Evolutionary conservation across 2,113 vertebrate species (phyloP).

Genomic region (Casuarius casuarius): DNA sequence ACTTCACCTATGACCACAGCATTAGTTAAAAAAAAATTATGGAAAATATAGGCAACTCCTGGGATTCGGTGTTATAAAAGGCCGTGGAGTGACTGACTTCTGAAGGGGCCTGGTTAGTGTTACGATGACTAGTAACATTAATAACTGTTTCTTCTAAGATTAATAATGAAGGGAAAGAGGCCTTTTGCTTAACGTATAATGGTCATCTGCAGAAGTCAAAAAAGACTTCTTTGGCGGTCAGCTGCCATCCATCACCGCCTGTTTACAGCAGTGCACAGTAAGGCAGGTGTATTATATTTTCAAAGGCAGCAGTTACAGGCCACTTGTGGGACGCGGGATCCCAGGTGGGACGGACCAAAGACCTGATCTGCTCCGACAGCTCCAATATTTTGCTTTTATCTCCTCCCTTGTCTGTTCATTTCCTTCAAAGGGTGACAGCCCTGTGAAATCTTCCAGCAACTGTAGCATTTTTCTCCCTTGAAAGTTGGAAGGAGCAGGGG

Average conservation of each 20-base stretch:
- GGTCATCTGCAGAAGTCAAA: background rate
- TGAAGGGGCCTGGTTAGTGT: background rate
- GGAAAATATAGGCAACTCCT: background rate
- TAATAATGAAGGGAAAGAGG: background rate
- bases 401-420: background rate
- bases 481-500: background rate
- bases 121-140: background rate
- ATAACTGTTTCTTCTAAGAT: background rate
- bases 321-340: background rate
- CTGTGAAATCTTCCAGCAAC: constrained; percentile 28
- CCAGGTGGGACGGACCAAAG: background rate
- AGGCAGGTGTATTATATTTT: background rate
- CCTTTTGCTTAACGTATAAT: background rate
- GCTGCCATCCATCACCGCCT: background rate
- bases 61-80: background rate
- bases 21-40: background rate
- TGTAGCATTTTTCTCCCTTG: background rate
- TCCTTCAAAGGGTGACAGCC: background rate
- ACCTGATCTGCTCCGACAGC: accelerated
- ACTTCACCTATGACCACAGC: background rate
- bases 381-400: background rate
- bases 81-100: background rate
- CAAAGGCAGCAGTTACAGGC: background rate
- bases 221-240: background rate
- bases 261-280: accelerated